Evolutionary conservation across 1,140 invertebrate species (phyloP), one percentile per base, ranked within the genome.

Genomic region (Trachymyrmex cornetzi): DNA sequence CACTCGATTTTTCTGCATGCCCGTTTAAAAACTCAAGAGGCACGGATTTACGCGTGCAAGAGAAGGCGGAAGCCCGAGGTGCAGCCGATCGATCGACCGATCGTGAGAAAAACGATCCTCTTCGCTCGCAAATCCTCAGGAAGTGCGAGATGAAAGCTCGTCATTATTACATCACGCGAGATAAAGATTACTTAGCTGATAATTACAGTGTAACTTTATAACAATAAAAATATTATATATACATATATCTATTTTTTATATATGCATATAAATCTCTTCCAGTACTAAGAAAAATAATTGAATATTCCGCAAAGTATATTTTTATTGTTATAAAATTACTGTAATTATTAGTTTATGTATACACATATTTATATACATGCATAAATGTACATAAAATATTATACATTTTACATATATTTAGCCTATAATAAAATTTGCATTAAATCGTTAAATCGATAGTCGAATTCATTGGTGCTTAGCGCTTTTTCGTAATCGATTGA

Each of bases 1-100:
- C 94, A 94, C 94, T 94, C 93, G 91, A 91, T 93, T 94, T 93
- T 89, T 89, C 87, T 89, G 85, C 87, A 72, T 86, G 77, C 48
- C 44, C 50, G 63, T 69, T 77, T 53, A 74, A 89, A 53, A 75
- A 85, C 50, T n/a, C n/a, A 9, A 19, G 12, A 19, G 4, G n/a
- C 1, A 22, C 50, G 55, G 69, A 55, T 57, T 57, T 50, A 48
- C 24, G 44, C 81, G 55, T n/a, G 34, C 50, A 59, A 81, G 67
- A 72, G 77, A 90, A 90, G 72, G 80, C 88, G 86, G 89, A 89
- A 90, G 89, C 89, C 55, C 53, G 24, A 61, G 57, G 24, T 59
- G 50, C 14, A 50, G 50, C 27, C 24, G 59, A 44, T 14, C 53
- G 50, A 6, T 30, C 22, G 50, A 48, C 1, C 34, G 75, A 88